These are phyloP conservation scores for Drosophila paramelanica DNA, from an alignment of 2,888 invertebrate species.

Conservation along the genomic window DNA sequence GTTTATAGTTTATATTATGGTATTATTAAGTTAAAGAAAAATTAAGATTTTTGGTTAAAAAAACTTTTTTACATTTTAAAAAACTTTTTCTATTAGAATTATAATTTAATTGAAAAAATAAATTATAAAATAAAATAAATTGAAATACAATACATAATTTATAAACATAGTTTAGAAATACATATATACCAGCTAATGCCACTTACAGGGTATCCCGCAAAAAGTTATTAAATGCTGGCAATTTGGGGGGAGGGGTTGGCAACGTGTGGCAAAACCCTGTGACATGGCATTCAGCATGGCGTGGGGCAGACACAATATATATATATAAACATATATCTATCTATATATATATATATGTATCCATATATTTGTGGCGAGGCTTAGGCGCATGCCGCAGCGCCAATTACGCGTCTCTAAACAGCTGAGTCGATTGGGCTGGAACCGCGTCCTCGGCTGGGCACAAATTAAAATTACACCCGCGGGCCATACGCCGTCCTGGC, in stretches of 20 bases:
- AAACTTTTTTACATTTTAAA: too few relatives aligned
- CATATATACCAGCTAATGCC: too few relatives aligned
- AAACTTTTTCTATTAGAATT: too few relatives aligned
- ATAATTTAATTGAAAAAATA: too few relatives aligned
- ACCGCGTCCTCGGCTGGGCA: slow-evolving; percentile 39
- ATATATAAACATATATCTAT: slow-evolving; percentile 10
- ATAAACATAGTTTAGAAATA: too few relatives aligned
- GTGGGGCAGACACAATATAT: slow-evolving; percentile 31
- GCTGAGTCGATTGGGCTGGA: slow-evolving; percentile 49
- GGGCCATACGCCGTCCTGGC: slow-evolving; percentile 53
- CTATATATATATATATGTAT: slow-evolving; percentile 5
- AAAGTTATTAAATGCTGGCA: slow-evolving; percentile 72
- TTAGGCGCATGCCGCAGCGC: slow-evolving; percentile 65
- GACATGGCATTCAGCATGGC: slow-evolving; percentile 68
- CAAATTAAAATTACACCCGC: slow-evolving; percentile 83
- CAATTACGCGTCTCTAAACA: slow-evolving; percentile 75
- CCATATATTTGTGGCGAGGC: slow-evolving; percentile 35
- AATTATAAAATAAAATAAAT: too few relatives aligned
- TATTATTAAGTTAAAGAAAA: too few relatives aligned
- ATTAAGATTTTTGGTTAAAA: too few relatives aligned
- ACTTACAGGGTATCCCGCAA: slow-evolving; percentile 46
- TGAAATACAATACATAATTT: too few relatives aligned
- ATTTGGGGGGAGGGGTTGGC: slow-evolving; percentile 25
- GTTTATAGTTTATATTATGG: too few relatives aligned
- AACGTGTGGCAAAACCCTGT: slow-evolving; percentile 62